phyloP scores from a whole-genome alignment of 2,113 vertebrate species.

The Nibea albiflora region DNA sequence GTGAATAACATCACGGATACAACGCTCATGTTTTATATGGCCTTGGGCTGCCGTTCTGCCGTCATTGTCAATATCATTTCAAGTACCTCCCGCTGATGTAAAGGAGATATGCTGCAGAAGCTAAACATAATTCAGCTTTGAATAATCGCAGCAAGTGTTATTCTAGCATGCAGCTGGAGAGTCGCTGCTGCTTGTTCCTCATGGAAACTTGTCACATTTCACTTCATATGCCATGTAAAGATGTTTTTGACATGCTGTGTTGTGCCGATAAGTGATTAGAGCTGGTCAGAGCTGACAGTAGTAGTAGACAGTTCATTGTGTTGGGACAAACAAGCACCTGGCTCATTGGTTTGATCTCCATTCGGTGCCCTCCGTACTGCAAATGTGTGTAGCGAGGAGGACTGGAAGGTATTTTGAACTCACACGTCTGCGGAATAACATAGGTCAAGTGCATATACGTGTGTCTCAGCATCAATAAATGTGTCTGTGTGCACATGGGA shows the following conservation, averaged over 20 bases:
- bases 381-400: background rate
- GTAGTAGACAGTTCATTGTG: background rate
- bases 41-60: too few relatives aligned
- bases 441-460: constrained; percentile 25
- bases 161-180: background rate
- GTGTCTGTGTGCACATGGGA: constrained; percentile 16
- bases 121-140: too few relatives aligned
- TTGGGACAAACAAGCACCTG: background rate
- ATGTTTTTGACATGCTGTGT: background rate
- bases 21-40: too few relatives aligned
- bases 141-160: background rate
- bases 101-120: too few relatives aligned
- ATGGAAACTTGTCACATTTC: background rate
- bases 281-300: background rate
- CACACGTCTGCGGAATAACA: constrained; percentile 7
- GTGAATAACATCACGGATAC: too few relatives aligned
- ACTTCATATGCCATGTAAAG: background rate
- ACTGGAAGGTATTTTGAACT: background rate
- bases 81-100: too few relatives aligned
- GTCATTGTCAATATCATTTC: too few relatives aligned
- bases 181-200: background rate
- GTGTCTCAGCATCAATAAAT: background rate
- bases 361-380: background rate
- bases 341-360: constrained; percentile 7
- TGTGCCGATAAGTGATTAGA: background rate